Evolutionary conservation across 2,888 invertebrate genomes (phyloP).

Genomic region (Ochropleura plecta): DNA sequence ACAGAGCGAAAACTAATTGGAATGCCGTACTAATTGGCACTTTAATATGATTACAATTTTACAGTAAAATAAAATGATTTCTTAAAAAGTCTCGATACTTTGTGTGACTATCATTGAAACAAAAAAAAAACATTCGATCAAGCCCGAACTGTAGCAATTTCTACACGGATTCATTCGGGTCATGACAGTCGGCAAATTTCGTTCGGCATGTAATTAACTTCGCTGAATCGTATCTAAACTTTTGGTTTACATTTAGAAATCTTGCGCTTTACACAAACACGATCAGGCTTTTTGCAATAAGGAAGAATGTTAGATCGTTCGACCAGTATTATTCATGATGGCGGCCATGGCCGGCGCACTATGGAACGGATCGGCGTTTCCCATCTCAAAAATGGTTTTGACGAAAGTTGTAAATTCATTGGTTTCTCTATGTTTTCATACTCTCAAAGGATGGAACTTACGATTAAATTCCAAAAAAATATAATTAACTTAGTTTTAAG

Average conservation of each 20-base stretch:
- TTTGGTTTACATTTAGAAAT: too few species aligned
- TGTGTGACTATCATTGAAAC: background rate
- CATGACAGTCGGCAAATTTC: background rate
- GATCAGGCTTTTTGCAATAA: too few species aligned
- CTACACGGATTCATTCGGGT: background rate
- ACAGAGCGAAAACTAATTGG: background rate
- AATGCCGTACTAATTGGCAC: conserved; percentile 14
- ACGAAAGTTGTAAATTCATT: too few species aligned
- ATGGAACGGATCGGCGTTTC: too few species aligned
- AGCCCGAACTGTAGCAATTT: background rate
- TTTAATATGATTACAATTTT: background rate
- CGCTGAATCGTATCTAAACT: too few species aligned
- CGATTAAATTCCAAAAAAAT: too few species aligned
- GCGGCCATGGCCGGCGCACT: too few species aligned
- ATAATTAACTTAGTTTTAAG: too few species aligned
- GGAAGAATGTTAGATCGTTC: background rate
- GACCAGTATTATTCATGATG: background rate
- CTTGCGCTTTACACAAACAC: too few species aligned
- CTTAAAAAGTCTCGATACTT: background rate
- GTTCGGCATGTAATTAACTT: background rate
- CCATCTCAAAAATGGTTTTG: too few species aligned
- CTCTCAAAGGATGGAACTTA: too few species aligned
- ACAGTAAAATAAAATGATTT: background rate
- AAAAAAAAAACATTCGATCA: background rate
- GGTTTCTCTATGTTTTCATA: too few species aligned